These are phyloP conservation scores for Okapia johnstoni DNA, from an alignment of 2,113 vertebrate genomes.

Conservation along the genomic window DNA sequence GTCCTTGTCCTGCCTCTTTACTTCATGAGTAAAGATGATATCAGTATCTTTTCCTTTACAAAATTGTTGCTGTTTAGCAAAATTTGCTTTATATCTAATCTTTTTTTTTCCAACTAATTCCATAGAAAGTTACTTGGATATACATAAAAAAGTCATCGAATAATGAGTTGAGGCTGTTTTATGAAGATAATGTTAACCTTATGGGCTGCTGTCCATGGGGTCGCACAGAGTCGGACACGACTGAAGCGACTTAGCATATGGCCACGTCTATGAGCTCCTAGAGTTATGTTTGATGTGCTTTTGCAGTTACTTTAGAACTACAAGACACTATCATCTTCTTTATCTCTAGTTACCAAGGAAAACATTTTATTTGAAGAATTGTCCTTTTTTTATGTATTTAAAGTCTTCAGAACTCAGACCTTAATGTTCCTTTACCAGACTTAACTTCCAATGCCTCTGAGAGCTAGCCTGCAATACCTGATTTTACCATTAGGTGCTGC, in stretches of 20 bases:
- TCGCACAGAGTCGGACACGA: no score
- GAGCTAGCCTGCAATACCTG: conserved; percentile 46
- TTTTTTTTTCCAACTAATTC: conserved; percentile 13
- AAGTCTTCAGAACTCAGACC: background rate
- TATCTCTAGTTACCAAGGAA: background rate
- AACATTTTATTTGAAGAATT: background rate
- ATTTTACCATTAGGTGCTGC: conserved; percentile 54
- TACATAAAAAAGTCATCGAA: background rate
- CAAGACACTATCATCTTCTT: background rate
- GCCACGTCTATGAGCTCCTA: background rate
- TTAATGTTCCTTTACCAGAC: background rate
- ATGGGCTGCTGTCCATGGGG: background rate
- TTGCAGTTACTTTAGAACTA: conserved; percentile 44
- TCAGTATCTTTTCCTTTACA: conserved; percentile 24
- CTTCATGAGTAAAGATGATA: conserved; percentile 46
- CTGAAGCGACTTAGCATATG: background rate
- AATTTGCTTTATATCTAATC: conserved; percentile 45
- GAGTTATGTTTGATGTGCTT: background rate
- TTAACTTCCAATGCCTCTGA: conserved; percentile 17
- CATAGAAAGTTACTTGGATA: conserved; percentile 26
- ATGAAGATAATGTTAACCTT: conserved; percentile 8
- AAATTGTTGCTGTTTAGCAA: conserved; percentile 7
- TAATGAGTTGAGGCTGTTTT: background rate
- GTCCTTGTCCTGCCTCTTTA: background rate
- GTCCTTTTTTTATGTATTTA: background rate